A percentile compares a stretch with the other conserved stretches of the same genome.
Evolutionary conservation across 2,113 vertebrate genomes (phyloP).

Genomic region (Melierax canorus): DNA sequence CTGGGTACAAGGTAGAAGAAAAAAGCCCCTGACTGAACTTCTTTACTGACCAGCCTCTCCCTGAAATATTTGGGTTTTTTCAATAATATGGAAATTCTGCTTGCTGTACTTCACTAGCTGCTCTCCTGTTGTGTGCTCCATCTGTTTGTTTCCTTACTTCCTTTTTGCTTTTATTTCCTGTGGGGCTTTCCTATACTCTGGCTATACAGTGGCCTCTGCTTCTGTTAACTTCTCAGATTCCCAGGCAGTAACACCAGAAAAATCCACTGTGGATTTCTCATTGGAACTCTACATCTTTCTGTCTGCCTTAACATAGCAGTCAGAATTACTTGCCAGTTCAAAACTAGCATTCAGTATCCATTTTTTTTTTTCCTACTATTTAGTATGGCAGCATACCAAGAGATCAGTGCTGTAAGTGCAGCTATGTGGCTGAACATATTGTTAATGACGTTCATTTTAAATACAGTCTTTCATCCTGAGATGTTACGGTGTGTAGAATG

Average conservation of each 20-base stretch:
- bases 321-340: not conserved
- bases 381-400: not conserved
- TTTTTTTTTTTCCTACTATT: not conserved
- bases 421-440: not conserved
- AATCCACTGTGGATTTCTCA: not conserved
- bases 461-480: conserved; percentile 18
- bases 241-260: conserved; percentile 19
- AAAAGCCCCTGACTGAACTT: conserved; percentile 95
- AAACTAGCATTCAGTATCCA: not conserved
- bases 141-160: conserved; percentile 61
- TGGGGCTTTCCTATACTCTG: conserved; percentile 63
- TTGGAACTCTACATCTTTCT: not conserved
- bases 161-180: conserved; percentile 55
- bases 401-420: not conserved
- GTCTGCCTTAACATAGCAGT: not conserved
- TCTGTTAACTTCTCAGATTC: conserved; percentile 40
- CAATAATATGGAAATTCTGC: conserved; percentile 57
- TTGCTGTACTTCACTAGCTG: conserved; percentile 57
- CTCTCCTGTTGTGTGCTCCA: conserved; percentile 60
- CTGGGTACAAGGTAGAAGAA: conserved; percentile 99
- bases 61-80: conserved; percentile 61
- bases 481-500: not conserved
- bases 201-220: conserved; percentile 52
- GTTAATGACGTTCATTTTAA: not conserved
- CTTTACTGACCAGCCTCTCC: conserved; percentile 74